Evolutionary conservation across 2,888 invertebrate species (phyloP), one percentile per base, ranked within the genome.

Genomic region (Noctua pronuba): DNA sequence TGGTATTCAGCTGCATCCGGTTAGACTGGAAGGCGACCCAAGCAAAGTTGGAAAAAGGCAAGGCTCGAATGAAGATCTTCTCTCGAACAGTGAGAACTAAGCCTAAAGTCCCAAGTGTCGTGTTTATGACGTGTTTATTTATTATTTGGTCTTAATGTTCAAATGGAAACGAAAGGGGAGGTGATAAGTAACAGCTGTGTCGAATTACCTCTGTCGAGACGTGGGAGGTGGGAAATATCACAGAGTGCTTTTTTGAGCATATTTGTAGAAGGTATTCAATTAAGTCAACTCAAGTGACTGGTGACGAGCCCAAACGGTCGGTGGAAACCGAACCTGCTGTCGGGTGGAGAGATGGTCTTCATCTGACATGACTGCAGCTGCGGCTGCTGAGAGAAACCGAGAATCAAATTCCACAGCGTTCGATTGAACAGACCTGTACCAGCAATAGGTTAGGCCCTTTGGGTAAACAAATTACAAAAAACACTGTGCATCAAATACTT

Each of bases 111-210:
- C 18, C 67, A 74, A 74, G 55, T 55, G 64, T 52, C 62, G 38
- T 60, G 69, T 69, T 67, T 52, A 31, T 81, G 82, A 71, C 80
- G n/a, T 70, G 66, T 80, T 52, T 75, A 75, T 80, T 70, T 81
- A 75, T 76, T 80, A 82, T 81, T 81, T 21, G 67, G 55, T 73
- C 44, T 41, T 68, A 79, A 81, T 82, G 82, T 75, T 60, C 49
- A 75, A 60, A 75, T 80, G 52, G 69, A 71, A 82, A 67, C 52
- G 60, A 67, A 70, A 71, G 46, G 64, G 55, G 62, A 64, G 76
- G 66, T 67, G 66, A 71, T 71, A 49, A 62, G 66, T 67, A 60
- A 71, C 82, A 71, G 67, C 71, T 82, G 76, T 49, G 70, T 49
- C 55, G 31, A 71, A 80, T 55, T 46, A 75, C 76, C 38, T 62